Percentiles rank a stretch among this genome's conserved stretches.
Evolutionary conservation across 2,888 invertebrate species (phyloP).

Genomic region (Corbicula japonica): DNA sequence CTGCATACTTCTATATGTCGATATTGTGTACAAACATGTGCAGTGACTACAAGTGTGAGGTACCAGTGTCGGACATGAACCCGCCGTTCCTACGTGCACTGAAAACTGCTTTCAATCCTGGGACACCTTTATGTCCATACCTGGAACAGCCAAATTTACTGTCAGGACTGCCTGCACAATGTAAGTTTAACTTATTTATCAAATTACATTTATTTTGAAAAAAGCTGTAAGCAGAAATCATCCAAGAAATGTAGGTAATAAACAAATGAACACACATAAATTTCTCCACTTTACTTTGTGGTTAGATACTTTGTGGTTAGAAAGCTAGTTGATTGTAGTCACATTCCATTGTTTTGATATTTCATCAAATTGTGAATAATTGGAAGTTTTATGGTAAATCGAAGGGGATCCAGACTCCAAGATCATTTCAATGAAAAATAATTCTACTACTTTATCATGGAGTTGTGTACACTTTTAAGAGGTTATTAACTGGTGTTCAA

Average conservation of each 20-base stretch:
- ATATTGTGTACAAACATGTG: slow-evolving; percentile 75
- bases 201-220: background rate
- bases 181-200: slow-evolving; percentile 68
- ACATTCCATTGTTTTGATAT: background rate
- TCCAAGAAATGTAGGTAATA: too few species aligned
- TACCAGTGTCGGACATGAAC: slow-evolving; percentile 76
- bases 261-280: too few species aligned
- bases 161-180: slow-evolving; percentile 82
- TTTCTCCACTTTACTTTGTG: background rate
- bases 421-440: too few species aligned
- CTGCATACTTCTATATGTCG: slow-evolving; percentile 66
- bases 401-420: too few species aligned
- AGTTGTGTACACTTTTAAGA: too few species aligned
- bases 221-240: too few species aligned
- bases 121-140: slow-evolving; percentile 76
- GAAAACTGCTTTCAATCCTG: slow-evolving; percentile 75
- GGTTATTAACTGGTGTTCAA: too few species aligned
- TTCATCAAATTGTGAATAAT: too few species aligned
- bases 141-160: slow-evolving; percentile 84
- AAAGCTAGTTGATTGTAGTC: background rate
- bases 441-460: too few species aligned
- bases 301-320: background rate
- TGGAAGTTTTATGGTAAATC: too few species aligned
- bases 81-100: slow-evolving; percentile 81
- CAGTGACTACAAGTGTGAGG: slow-evolving; percentile 79